Conservation (phyloP, 2,797 vertebrate genomes). For the Onychomys leucogaster region DNA sequence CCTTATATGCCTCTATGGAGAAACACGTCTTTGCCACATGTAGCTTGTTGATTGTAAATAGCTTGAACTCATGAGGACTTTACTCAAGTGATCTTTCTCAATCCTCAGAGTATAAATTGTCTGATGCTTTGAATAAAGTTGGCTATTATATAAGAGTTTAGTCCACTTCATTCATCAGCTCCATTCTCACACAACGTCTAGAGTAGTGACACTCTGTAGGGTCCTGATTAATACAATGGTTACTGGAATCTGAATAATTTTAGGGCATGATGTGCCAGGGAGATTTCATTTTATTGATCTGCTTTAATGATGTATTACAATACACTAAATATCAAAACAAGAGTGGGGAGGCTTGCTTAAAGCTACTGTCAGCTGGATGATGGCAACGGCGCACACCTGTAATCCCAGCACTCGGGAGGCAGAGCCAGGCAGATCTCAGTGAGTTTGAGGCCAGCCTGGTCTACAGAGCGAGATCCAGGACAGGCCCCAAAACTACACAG, state of each 20-base stretch:
- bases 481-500: too few relatives aligned
- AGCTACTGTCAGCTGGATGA: neutral
- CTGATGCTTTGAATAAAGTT: neutral
- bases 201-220: neutral
- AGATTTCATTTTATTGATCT: neutral
- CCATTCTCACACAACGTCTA: neutral
- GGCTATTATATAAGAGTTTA: neutral
- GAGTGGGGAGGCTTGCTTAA: neutral
- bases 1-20: neutral
- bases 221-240: neutral
- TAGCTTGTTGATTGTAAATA: neutral
- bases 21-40: neutral
- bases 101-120: neutral
- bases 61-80: neutral
- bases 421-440: too few relatives aligned
- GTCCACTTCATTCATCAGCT: neutral
- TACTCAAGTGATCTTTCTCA: neutral
- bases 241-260: conserved; percentile 17
- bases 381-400: too few relatives aligned
- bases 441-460: too few relatives aligned
- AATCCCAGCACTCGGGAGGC: too few relatives aligned
- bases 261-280: neutral
- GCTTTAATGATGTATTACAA: neutral
- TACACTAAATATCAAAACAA: neutral
- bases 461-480: too few relatives aligned